These are phyloP conservation scores for Siderastrea radians DNA, from an alignment of 92 coral and sea anemone genomes.

Conservation along the genomic window DNA sequence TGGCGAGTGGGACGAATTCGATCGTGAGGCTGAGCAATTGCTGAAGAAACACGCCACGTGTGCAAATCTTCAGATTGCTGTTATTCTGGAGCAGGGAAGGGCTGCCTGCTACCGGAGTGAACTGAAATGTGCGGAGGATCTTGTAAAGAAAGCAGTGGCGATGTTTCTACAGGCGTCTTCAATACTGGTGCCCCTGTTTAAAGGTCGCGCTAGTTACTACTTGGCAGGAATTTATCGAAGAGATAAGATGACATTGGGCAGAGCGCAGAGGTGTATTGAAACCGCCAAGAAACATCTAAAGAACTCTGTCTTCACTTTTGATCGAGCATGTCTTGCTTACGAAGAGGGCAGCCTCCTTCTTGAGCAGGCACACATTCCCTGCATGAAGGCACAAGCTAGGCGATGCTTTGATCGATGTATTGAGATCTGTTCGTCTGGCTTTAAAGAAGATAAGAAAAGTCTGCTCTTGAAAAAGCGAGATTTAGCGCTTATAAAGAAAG, in stretches of 20 bases:
- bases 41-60: background rate
- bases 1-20: slow-evolving; percentile 58
- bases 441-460: slow-evolving; percentile 15
- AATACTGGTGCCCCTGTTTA: slow-evolving; percentile 16
- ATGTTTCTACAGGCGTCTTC: slow-evolving; percentile 14
- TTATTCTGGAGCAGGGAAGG: slow-evolving; percentile 51
- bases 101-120: slow-evolving; percentile 44
- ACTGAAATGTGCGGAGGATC: slow-evolving; percentile 26
- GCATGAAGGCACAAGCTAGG: slow-evolving; percentile 21
- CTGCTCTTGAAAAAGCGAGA: slow-evolving; percentile 50
- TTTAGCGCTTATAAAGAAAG: slow-evolving; percentile 55
- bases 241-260: slow-evolving; percentile 48
- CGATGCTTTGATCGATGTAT: slow-evolving; percentile 57
- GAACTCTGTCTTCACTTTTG: slow-evolving; percentile 22
- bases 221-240: slow-evolving; percentile 63
- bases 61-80: slow-evolving; percentile 15
- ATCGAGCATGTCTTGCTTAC: slow-evolving; percentile 52
- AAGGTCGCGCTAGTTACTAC: slow-evolving; percentile 65
- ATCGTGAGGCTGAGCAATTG: slow-evolving; percentile 28
- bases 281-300: slow-evolving; percentile 46
- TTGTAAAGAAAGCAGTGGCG: slow-evolving; percentile 20
- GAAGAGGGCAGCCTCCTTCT: slow-evolving; percentile 70
- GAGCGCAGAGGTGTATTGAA: slow-evolving; percentile 40
- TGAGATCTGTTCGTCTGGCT: slow-evolving; percentile 39
- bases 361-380: slow-evolving; percentile 21